Base-by-base conservation (phyloP, 2,113 vertebrate species). In the Plecturocebus donacophilus region DNA sequence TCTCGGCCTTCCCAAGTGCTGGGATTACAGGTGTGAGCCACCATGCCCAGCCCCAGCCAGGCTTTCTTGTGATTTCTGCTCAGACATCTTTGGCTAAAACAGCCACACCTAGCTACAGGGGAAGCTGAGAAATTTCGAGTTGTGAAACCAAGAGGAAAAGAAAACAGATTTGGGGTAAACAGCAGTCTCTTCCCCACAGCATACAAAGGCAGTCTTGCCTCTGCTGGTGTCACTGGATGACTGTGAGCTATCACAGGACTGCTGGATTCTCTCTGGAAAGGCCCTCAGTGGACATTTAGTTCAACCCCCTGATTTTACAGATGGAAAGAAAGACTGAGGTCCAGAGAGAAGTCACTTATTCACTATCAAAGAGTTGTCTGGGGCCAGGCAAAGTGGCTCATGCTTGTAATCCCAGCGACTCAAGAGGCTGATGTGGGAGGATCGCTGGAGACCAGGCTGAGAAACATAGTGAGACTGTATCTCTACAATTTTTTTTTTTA, bases 51-150 rank as follows among this genome's bases (percentile, higher is more conserved):
- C 35, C n/a, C 54, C 38, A 76, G 80, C 42, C 40, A 87, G 54
- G 64, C 71, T 32, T 64, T 64, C 61, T 87, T 75, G n/a, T 10
- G 23, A 95, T 83, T 91, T 89, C 47, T 82, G 68, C 25, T 94
- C 71, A 66, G 85, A 86, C 35, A 56, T 30, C 82, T 54, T 58
- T 73, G 42, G 52, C 54, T 45, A 91, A 95, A 95, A 75, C 21
- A 79, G 75, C 82, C 92, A 88, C 23, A n/a, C 32, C 47, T 85
- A 30, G 42, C 35, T 21, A 42, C 30, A 54, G 70, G 49, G 56
- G 45, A 87, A 98, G 64, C 27, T 12, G 68, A 96, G 75, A 64
- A 45, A 38, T 80, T 73, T 91, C 75, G 94, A 52, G 49, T 73
- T 66, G 66, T 75, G 87, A 96, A 80, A 14, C 21, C 6, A n/a